Evolutionary conservation across 2,797 vertebrate genomes (phyloP).

Genomic region (Acrocephalus scirpaceus): DNA sequence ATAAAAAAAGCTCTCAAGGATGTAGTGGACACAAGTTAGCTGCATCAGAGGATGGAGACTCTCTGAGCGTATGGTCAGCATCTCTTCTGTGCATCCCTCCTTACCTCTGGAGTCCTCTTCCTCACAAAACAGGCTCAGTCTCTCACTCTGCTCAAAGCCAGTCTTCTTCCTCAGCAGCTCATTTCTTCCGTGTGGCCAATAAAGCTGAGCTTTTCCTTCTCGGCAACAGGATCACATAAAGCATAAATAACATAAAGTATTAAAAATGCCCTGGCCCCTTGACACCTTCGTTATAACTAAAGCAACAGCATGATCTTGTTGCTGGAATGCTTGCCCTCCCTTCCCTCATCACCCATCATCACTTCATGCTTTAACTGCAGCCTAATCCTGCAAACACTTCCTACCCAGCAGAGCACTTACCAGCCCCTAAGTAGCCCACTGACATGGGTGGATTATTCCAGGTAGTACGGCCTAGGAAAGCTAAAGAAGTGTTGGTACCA

Average conservation of each 20-base stretch:
- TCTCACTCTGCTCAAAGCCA: background rate
- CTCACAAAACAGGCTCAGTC: background rate
- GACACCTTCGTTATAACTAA: background rate
- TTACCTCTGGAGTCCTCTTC: background rate
- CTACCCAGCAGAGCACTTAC: constrained; percentile 36
- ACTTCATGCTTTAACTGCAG: constrained; percentile 22
- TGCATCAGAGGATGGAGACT: background rate
- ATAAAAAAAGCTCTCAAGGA: background rate
- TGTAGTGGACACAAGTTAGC: background rate
- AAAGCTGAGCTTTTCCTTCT: constrained; percentile 48
- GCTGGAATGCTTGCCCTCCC: background rate
- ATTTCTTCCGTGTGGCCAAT: constrained; percentile 16
- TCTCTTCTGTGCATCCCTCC: background rate
- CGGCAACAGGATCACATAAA: background rate
- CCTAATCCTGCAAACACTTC: constrained; percentile 45
- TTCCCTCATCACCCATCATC: constrained; percentile 5
- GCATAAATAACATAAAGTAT: background rate
- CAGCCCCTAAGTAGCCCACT: background rate
- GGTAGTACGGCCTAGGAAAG: background rate
- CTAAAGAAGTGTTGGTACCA: constrained; percentile 34
- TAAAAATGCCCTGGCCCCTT: constrained; percentile 20
- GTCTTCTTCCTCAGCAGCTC: background rate
- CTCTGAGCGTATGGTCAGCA: background rate
- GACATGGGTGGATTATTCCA: background rate
- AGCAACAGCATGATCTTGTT: background rate